A percentile compares a stretch with the other conserved stretches of the same genome.
Conservation (phyloP, 2,797 vertebrate genomes). For the Gymnodraco acuticeps region DNA sequence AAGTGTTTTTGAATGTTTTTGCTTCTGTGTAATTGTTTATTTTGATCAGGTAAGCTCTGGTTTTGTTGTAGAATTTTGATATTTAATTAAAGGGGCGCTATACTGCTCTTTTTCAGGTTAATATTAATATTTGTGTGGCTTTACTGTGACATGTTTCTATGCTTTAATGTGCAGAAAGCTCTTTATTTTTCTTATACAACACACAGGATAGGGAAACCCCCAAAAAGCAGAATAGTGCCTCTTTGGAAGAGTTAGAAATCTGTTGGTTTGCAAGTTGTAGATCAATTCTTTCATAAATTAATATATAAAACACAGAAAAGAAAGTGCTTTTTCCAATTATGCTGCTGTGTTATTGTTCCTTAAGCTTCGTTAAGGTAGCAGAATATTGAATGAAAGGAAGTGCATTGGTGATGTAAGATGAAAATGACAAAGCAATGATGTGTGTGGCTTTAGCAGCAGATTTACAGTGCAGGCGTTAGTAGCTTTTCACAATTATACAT, state of each 20-base stretch:
- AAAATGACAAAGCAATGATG: conserved; percentile 29
- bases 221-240: too few species aligned
- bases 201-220: too few species aligned
- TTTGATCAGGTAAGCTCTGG: too few species aligned
- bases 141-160: too few species aligned
- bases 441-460: conserved; percentile 37
- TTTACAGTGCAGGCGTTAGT: conserved; percentile 59
- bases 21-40: neutral
- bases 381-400: conserved; percentile 29
- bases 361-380: conserved; percentile 11
- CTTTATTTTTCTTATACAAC: too few species aligned
- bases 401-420: conserved; percentile 29
- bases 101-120: too few species aligned
- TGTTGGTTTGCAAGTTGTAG: neutral
- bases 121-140: too few species aligned
- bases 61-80: too few species aligned
- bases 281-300: neutral
- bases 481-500: conserved; percentile 7
- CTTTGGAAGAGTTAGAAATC: neutral
- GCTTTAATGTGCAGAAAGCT: too few species aligned
- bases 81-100: too few species aligned
- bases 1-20: conserved; percentile 3
- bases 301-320: neutral
- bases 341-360: neutral
- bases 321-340: conserved; percentile 2